phyloP scores from a whole-genome alignment of 2,888 invertebrate species.

The Poecilobothrus nobilitatus region DNA sequence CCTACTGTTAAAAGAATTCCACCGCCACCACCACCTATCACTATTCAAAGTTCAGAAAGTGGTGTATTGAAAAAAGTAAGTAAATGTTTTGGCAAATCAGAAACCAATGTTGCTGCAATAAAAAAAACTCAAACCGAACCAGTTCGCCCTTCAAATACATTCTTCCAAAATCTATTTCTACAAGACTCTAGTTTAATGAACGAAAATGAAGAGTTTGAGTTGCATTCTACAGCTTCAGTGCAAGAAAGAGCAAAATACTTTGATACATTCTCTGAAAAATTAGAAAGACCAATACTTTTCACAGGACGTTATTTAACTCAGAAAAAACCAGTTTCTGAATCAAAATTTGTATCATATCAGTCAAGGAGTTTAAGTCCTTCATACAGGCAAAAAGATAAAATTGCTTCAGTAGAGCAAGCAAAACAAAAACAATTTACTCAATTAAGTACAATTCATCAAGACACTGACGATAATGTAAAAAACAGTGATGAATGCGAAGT shows the following conservation, averaged over 20 bases:
- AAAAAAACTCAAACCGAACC: constrained; percentile 47
- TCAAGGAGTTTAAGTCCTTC: constrained; percentile 43
- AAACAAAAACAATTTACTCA: background rate
- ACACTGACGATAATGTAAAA: constrained; percentile 17
- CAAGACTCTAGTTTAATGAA: constrained; percentile 45
- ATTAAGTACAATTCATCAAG: constrained; percentile 10
- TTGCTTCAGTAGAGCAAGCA: background rate
- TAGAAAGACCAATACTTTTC: constrained; percentile 51
- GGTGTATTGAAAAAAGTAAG: constrained; percentile 30
- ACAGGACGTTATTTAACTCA: constrained; percentile 58
- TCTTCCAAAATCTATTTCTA: constrained; percentile 64
- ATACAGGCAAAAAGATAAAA: constrained; percentile 11
- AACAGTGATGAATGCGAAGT: constrained; percentile 26
- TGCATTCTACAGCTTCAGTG: constrained; percentile 51
- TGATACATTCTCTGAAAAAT: constrained; percentile 48
- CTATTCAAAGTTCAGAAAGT: constrained; percentile 20
- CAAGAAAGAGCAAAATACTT: constrained; percentile 62
- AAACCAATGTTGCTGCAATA: background rate
- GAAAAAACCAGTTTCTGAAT: constrained; percentile 62
- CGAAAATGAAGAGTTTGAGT: constrained; percentile 20
- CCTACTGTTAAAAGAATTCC: constrained; percentile 21
- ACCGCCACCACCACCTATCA: constrained; percentile 22
- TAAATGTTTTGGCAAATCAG: background rate
- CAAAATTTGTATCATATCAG: constrained; percentile 53
- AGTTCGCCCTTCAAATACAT: constrained; percentile 51